Evolutionary conservation across 1,140 invertebrate genomes (phyloP).

Genomic region (Brachionus plicatilis): DNA sequence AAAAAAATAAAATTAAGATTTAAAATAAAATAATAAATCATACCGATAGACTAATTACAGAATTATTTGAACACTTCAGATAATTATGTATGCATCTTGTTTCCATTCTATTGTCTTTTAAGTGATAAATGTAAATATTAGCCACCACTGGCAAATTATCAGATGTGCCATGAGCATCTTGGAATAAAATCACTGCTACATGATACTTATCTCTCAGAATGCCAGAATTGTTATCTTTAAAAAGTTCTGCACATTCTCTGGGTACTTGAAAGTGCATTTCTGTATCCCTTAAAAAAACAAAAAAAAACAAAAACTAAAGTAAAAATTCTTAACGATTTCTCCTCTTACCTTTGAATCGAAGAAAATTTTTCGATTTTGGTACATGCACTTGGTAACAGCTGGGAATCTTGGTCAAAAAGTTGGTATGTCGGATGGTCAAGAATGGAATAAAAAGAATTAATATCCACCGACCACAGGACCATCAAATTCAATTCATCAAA

Average conservation of each 20-base stretch:
- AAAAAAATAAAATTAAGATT: neutral
- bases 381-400: neutral
- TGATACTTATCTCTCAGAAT: neutral
- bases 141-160: neutral
- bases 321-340: neutral
- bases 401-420: neutral
- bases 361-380: neutral
- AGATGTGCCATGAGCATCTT: neutral
- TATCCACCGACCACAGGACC: neutral
- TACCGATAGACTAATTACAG: neutral
- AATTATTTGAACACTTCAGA: slow-evolving; percentile 1
- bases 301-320: too few species aligned
- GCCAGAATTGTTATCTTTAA: neutral
- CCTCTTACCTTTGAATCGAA: neutral
- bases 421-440: neutral
- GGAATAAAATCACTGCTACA: neutral
- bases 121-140: slow-evolving; percentile 13
- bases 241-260: neutral
- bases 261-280: neutral
- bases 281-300: neutral
- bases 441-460: neutral
- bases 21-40: neutral
- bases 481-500: neutral
- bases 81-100: slow-evolving; percentile 11
- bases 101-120: slow-evolving; percentile 27